Evolutionary conservation across 2,888 invertebrate species (phyloP).

Genomic region (Heliconius sara): DNA sequence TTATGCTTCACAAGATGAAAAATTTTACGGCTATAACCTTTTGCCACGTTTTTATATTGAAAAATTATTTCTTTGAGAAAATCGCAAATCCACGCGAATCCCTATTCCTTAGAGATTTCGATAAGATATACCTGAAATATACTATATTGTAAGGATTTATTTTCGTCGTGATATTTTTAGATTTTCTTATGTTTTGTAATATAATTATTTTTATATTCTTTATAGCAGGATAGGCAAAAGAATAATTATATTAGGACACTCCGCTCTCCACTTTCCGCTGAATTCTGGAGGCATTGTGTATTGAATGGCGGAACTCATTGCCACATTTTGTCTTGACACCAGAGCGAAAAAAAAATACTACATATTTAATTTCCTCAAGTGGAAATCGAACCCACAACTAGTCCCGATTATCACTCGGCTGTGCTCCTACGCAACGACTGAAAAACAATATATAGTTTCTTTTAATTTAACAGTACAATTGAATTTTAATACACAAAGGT

Average conservation of each 20-base stretch:
- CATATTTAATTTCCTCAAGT: too few relatives aligned
- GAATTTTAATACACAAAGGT: background rate
- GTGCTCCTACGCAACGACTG: too few relatives aligned
- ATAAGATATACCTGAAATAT: background rate
- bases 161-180: background rate
- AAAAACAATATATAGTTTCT: background rate
- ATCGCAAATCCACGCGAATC: constrained; percentile 2
- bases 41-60: constrained; percentile 4
- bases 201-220: too few relatives aligned
- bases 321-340: background rate
- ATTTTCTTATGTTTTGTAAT: too few relatives aligned
- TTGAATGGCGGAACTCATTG: background rate
- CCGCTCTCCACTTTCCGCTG: too few relatives aligned
- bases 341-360: background rate
- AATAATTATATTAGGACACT: too few relatives aligned
- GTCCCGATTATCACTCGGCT: too few relatives aligned
- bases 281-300: too few relatives aligned
- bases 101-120: constrained; percentile 1
- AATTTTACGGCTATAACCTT: background rate
- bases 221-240: too few relatives aligned
- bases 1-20: constrained; percentile 8
- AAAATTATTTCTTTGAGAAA: constrained; percentile 17
- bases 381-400: too few relatives aligned
- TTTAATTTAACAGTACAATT: background rate
- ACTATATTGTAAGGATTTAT: constrained; percentile 1